These are phyloP conservation scores for Bursaphelenchus okinawaensis DNA, from an alignment of 2,888 invertebrate species.

Conservation along the genomic window DNA sequence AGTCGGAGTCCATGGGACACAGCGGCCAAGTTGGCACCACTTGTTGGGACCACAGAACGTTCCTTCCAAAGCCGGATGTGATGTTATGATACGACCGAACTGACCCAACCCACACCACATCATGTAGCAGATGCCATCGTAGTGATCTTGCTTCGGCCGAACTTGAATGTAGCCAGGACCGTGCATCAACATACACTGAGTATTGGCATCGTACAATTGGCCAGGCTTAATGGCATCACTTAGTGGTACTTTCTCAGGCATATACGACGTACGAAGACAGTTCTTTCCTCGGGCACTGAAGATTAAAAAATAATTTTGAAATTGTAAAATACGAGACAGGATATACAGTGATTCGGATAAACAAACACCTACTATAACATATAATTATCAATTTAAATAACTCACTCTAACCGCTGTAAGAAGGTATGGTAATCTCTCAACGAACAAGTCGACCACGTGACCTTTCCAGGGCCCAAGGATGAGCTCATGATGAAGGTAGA, in stretches of 20 bases:
- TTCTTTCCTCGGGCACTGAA: slow-evolving; percentile 39
- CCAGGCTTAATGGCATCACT: slow-evolving; percentile 50
- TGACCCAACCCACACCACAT: slow-evolving; percentile 57
- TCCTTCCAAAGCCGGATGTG: slow-evolving; percentile 55
- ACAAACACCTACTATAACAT: too few relatives aligned
- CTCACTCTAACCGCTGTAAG: slow-evolving; percentile 53
- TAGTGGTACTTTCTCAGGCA: slow-evolving; percentile 42
- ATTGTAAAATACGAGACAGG: too few relatives aligned
- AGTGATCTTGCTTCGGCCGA: slow-evolving; percentile 51
- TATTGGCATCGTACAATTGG: slow-evolving; percentile 56
- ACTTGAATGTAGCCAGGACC: slow-evolving; percentile 55
- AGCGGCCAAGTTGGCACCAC: slow-evolving; percentile 53
- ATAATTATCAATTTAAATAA: too few relatives aligned
- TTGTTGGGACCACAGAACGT: slow-evolving; percentile 53
- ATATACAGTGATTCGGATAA: not conserved
- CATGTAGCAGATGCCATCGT: slow-evolving; percentile 58
- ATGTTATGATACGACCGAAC: slow-evolving; percentile 56
- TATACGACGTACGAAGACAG: slow-evolving; percentile 48
- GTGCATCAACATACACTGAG: slow-evolving; percentile 57
- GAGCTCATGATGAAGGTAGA: slow-evolving; percentile 56
- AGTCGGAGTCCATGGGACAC: slow-evolving; percentile 51
- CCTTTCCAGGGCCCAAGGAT: slow-evolving; percentile 57
- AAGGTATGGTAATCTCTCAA: slow-evolving; percentile 56
- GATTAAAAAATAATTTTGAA: too few relatives aligned
- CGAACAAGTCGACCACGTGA: slow-evolving; percentile 57